These are phyloP conservation scores for Trissoscelio sp. DNA, from an alignment of 2,888 invertebrate genomes.

Conservation along the genomic window DNA sequence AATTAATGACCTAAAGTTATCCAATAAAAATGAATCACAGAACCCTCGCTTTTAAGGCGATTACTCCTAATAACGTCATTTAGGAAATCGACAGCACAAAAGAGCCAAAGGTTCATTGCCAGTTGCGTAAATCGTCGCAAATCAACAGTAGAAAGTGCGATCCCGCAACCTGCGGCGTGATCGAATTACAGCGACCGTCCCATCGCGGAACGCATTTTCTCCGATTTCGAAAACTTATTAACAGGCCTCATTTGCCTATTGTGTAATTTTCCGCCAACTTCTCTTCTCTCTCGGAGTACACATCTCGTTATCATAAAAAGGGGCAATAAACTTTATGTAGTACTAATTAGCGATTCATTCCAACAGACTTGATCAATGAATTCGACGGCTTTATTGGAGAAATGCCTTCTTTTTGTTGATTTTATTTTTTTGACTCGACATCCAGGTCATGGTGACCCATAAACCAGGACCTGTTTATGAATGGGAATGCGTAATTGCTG, in stretches of 20 bases:
- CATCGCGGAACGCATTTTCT: conserved; percentile 73
- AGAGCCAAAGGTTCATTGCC: conserved; percentile 80
- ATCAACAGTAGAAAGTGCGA: conserved; percentile 78
- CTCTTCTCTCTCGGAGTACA: too few species aligned
- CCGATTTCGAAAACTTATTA: conserved; percentile 76
- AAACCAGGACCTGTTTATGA: conserved; percentile 24
- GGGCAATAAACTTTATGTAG: too few species aligned
- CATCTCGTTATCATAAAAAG: not conserved
- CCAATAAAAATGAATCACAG: too few species aligned
- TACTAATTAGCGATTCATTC: too few species aligned
- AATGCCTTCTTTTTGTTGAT: not conserved
- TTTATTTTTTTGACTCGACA: not conserved
- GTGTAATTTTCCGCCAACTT: conserved; percentile 12
- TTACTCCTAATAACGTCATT: conserved; percentile 17
- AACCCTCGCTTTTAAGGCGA: too few species aligned
- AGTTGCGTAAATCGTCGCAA: conserved; percentile 79
- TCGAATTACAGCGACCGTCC: conserved; percentile 72
- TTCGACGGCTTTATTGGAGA: not conserved
- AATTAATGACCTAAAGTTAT: too few species aligned
- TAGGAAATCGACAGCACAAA: conserved; percentile 29
- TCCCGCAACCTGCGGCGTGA: conserved; percentile 67
- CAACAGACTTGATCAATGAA: too few species aligned
- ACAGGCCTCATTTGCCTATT: conserved; percentile 29
- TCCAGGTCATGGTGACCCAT: conserved; percentile 29
- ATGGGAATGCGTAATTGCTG: conserved; percentile 7